Evolutionary conservation across 2,797 vertebrate genomes (phyloP), one percentile per base, ranked within the genome.

Genomic region (Eulemur rubriventer): DNA sequence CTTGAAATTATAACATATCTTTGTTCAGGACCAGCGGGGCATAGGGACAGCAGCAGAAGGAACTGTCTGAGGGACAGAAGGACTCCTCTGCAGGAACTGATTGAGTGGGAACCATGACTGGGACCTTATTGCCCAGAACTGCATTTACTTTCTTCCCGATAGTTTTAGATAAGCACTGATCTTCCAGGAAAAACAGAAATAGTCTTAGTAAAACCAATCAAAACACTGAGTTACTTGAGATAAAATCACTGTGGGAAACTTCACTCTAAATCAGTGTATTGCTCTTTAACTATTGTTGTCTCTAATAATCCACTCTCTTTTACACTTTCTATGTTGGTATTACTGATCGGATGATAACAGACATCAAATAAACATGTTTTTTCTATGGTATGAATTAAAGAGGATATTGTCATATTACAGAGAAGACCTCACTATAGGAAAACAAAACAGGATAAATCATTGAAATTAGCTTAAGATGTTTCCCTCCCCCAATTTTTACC

Each of bases 221-320:
- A 86, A 92, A 83, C 33, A 72, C 18, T 6, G 9, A 75, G 35
- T 85, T 69, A 52, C 73, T 90, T 48, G 52, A 94, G 48, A 22
- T 90, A 73, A 70, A 52, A 83, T 59, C 55, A 91, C n/a, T 0
- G 59, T 70, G 65, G 61, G 57, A 57, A 79, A 94, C 76, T 61
- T 95, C 28, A 50, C 50, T 85, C 59, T 59, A 50, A 95, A 96
- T 65, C 24, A 69, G 24, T 89, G 1, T 81, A 52, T 73, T 87
- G 24, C n/a, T 94, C 20, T 96, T 95, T 85, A 93, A 95, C 79
- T 73, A 83, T 76, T 85, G 18, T 80, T 95, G 63, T 91, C 46
- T 85, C 30, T 94, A 85, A 95, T 92, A 94, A 95, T 93, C 46
- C 18, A 88, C 61, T 86, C 43, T 90, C 38, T 93, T 75, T 88